Percentiles rank a stretch among this genome's conserved stretches.
phyloP scores from a whole-genome alignment of 2,113 vertebrate species.

The Bos indicus region DNA sequence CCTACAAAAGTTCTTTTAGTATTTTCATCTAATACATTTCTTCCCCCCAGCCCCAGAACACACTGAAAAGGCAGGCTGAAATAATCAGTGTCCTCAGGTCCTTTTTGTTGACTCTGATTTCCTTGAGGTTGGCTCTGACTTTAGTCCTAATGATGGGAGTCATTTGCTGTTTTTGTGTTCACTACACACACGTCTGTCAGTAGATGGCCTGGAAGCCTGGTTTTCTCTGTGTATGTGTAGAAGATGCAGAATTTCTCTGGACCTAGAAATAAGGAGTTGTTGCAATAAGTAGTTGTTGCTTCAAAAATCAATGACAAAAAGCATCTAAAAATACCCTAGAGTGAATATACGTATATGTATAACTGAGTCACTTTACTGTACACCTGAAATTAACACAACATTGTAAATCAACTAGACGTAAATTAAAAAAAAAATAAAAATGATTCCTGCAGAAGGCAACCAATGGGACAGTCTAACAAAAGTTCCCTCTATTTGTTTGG shows the following conservation, averaged over 20 bases:
- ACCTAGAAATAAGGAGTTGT: background rate
- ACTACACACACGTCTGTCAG: background rate
- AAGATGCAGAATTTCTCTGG: background rate
- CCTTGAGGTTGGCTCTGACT: background rate
- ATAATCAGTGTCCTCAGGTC: background rate
- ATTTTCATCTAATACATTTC: background rate
- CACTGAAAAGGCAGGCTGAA: background rate
- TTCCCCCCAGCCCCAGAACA: background rate
- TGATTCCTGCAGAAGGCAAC: background rate
- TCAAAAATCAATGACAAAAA: background rate
- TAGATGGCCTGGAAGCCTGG: background rate
- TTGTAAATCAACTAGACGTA: background rate
- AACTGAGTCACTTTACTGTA: background rate
- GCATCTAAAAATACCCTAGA: background rate
- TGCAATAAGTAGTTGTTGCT: background rate
- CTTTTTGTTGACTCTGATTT: background rate
- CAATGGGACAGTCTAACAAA: background rate
- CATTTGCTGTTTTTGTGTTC: background rate
- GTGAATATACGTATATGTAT: background rate
- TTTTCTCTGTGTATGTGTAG: background rate
- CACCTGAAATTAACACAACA: background rate
- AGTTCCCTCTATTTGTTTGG: background rate
- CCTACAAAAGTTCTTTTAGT: background rate
- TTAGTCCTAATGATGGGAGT: background rate
- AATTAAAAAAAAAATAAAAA: background rate